phyloP scores from a whole-genome alignment of 64 coral and sea anemone genomes.

The Hydrozoanthus tunicans region DNA sequence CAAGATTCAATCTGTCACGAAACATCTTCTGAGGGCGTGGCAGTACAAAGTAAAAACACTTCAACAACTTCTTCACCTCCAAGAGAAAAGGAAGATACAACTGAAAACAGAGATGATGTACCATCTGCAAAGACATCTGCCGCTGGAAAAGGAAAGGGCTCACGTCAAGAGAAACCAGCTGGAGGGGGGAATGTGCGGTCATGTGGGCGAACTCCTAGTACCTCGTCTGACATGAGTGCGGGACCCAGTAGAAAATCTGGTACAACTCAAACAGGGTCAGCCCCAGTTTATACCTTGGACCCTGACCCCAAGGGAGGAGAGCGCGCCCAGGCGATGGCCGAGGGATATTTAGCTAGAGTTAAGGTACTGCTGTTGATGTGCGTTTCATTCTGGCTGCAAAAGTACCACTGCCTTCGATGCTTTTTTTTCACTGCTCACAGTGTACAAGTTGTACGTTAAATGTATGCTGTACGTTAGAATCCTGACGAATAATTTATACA shows the following conservation, averaged over 20 bases:
- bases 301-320: conserved; percentile 82
- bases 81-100: conserved; percentile 12
- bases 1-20: not conserved
- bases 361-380: conserved; percentile 47
- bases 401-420: not conserved
- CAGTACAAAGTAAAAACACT: not conserved
- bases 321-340: conserved; percentile 73
- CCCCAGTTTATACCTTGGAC: conserved; percentile 54
- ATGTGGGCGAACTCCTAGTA: conserved; percentile 24
- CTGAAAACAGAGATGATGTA: conserved; percentile 25
- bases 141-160: not conserved
- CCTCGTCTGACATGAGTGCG: conserved; percentile 17
- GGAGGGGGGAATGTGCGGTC: conserved; percentile 31
- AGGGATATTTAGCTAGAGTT: conserved; percentile 71
- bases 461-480: too few species aligned
- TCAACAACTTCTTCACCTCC: conserved; percentile 12
- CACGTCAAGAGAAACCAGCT: conserved; percentile 27
- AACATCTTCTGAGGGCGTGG: not conserved
- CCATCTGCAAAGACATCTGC: not conserved
- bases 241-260: conserved; percentile 32
- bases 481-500: too few species aligned
- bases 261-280: conserved; percentile 26
- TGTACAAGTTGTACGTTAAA: not conserved
- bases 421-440: not conserved
- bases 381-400: not conserved